A percentile compares a stretch with the other conserved stretches of the same genome.
These are phyloP conservation scores for Atherinosoma microstoma DNA, from an alignment of 2,797 vertebrate genomes.

Conservation along the genomic window DNA sequence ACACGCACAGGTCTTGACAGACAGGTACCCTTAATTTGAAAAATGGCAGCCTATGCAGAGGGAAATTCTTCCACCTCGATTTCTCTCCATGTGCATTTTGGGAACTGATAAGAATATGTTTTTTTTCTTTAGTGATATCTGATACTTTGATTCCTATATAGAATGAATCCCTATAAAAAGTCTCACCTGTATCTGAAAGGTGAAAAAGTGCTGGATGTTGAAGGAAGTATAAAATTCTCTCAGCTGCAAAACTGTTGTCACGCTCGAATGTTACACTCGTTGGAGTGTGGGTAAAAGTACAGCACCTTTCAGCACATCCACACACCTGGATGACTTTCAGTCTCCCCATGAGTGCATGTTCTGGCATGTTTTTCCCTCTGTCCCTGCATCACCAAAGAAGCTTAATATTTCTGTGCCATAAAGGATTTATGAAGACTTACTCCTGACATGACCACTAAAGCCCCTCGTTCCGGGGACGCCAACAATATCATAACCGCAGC, in stretches of 20 bases:
- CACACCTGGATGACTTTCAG: conserved; percentile 35
- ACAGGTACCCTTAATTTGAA: neutral
- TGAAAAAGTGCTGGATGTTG: too few relatives aligned
- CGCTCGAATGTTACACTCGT: conserved; percentile 8
- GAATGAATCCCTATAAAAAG: too few relatives aligned
- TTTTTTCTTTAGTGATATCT: too few relatives aligned
- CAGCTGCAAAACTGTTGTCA: conserved; percentile 9
- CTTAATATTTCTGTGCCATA: conserved; percentile 83
- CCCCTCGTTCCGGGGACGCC: conserved; percentile 72
- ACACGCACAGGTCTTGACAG: neutral
- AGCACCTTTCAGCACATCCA: conserved; percentile 6
- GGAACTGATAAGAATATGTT: too few relatives aligned
- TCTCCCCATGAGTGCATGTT: conserved; percentile 43
- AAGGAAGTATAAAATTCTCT: neutral
- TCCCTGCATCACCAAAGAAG: conserved; percentile 76
- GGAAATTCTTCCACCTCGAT: too few relatives aligned
- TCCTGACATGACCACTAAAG: conserved; percentile 82
- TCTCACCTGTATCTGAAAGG: too few relatives aligned
- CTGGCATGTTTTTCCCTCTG: conserved; percentile 58
- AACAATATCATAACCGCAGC: conserved; percentile 80
- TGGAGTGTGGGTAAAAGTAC: conserved; percentile 10
- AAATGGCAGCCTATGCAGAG: too few relatives aligned
- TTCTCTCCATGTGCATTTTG: too few relatives aligned
- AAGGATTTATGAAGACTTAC: conserved; percentile 84
- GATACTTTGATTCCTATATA: too few relatives aligned